Evolutionary conservation across 1,140 invertebrate genomes (phyloP).

Genomic region (Physella acuta): DNA sequence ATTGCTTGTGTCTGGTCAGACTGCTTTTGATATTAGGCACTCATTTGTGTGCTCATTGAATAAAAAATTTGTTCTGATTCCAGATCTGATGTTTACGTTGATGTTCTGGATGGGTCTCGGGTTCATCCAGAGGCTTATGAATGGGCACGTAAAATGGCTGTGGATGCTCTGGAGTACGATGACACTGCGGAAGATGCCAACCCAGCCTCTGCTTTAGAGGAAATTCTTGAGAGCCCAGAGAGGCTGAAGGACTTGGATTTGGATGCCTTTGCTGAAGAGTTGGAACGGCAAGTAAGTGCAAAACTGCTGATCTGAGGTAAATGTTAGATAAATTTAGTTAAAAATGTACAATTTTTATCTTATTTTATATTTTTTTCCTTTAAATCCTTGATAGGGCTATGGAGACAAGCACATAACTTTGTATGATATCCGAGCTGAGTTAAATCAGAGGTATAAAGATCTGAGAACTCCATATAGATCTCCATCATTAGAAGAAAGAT

Average conservation of each 20-base stretch:
- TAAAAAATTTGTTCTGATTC: not conserved
- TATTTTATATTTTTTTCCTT: not conserved
- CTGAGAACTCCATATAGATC: slow-evolving; percentile 78
- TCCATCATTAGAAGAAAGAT: slow-evolving; percentile 82
- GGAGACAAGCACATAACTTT: slow-evolving; percentile 97
- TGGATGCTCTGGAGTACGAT: slow-evolving; percentile 97
- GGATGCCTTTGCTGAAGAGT: slow-evolving; percentile 96
- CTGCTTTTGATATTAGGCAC: not conserved
- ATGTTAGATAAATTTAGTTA: too few species aligned
- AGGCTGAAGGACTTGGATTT: slow-evolving; percentile 94
- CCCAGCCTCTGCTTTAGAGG: slow-evolving; percentile 92
- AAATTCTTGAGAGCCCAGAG: slow-evolving; percentile 92
- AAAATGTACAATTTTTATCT: too few species aligned
- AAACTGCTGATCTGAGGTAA: not conserved
- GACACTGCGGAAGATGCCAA: slow-evolving; percentile 79
- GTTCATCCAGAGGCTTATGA: slow-evolving; percentile 99
- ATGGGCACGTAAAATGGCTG: slow-evolving; percentile 99
- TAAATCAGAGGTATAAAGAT: slow-evolving; percentile 95
- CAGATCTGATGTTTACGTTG: slow-evolving; percentile 89
- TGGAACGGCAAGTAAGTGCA: slow-evolving; percentile 77
- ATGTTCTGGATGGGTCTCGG: slow-evolving; percentile 94
- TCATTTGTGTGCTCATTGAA: not conserved
- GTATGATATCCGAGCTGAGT: slow-evolving; percentile 94
- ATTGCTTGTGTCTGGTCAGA: not conserved
- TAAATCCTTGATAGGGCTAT: slow-evolving; percentile 68